These are phyloP conservation scores for Zaprionus vittiger DNA, from an alignment of 1,140 invertebrate species.

Conservation along the genomic window DNA sequence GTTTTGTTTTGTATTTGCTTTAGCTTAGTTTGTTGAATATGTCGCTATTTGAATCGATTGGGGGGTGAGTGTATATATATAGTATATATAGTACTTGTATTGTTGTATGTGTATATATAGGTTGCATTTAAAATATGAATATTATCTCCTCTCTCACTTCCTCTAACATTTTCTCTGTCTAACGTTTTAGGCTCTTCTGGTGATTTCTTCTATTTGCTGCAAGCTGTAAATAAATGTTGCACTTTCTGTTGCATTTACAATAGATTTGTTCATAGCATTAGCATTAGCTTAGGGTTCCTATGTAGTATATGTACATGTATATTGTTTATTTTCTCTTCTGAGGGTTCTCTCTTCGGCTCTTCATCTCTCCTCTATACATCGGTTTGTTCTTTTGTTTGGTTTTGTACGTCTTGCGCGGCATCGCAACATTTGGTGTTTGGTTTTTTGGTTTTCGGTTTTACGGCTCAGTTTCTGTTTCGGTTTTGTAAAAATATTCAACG, in stretches of 20 bases:
- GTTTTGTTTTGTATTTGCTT: constrained; percentile 16
- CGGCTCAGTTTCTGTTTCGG: constrained; percentile 22
- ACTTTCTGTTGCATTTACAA: constrained; percentile 42
- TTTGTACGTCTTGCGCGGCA: constrained; percentile 62
- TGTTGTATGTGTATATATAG: constrained; percentile 57
- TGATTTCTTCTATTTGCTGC: constrained; percentile 67
- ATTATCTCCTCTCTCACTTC: constrained; percentile 35
- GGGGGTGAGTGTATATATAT: constrained; percentile 51
- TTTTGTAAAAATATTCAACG: constrained; percentile 74
- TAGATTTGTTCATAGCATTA: constrained; percentile 26
- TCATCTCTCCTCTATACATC: not conserved
- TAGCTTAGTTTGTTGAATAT: constrained; percentile 49
- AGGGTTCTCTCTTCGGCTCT: not conserved
- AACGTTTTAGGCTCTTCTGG: constrained; percentile 74
- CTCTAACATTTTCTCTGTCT: constrained; percentile 20
- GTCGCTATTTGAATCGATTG: constrained; percentile 57
- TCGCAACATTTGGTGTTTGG: constrained; percentile 37
- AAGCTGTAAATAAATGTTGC: constrained; percentile 75
- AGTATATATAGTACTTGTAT: constrained; percentile 40
- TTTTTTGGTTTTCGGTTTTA: constrained; percentile 27
- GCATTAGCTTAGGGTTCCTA: constrained; percentile 46
- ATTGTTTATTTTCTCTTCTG: constrained; percentile 27
- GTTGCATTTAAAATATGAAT: constrained; percentile 77
- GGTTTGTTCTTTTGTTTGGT: constrained; percentile 20
- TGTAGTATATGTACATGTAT: constrained; percentile 42